Percentiles rank a stretch among this genome's conserved stretches.
phyloP scores from a whole-genome alignment of 2,797 vertebrate species.

The Poeciliopsis paucimaculata region DNA sequence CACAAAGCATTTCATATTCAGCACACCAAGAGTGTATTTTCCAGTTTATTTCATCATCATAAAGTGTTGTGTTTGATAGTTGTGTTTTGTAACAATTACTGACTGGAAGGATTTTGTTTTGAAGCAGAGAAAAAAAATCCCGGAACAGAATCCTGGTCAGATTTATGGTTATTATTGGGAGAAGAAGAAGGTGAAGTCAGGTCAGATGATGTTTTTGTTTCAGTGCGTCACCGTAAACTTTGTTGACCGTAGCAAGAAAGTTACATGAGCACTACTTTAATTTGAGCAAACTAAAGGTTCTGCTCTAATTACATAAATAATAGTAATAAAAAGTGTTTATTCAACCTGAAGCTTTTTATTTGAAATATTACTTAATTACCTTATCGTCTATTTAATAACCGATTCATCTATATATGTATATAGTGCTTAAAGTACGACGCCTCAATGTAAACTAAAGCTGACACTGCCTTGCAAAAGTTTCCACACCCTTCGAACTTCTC shows the following conservation, averaged over 20 bases:
- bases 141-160: background rate
- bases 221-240: background rate
- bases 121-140: background rate
- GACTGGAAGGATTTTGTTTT: background rate
- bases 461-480: no score
- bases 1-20: background rate
- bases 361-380: background rate
- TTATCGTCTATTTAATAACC: background rate
- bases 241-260: background rate
- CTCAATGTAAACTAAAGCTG: background rate
- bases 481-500: no score
- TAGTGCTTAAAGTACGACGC: background rate
- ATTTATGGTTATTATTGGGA: background rate
- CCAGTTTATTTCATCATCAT: background rate
- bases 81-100: background rate
- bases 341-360: background rate
- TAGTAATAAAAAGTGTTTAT: background rate
- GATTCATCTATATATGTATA: no score
- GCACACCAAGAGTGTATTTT: background rate
- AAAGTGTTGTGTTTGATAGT: background rate
- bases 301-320: background rate
- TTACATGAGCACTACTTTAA: no score
- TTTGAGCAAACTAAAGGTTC: background rate
- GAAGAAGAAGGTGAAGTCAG: background rate
- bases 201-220: background rate